phyloP scores from a whole-genome alignment of 2,797 vertebrate genomes.

The Coilia nasus region DNA sequence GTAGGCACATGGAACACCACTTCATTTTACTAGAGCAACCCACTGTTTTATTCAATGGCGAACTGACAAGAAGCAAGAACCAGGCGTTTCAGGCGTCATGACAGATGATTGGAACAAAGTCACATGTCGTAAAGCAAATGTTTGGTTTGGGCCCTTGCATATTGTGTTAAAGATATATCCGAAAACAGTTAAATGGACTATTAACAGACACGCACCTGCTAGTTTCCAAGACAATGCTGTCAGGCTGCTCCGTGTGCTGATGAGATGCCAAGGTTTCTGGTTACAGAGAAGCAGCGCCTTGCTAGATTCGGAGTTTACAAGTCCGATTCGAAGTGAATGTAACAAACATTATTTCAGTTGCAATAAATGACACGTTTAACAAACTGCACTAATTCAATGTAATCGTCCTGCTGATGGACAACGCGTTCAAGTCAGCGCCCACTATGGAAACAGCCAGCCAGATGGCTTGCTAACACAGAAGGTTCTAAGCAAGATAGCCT shows the following conservation, averaged over 20 bases:
- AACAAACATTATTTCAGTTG: conserved; percentile 12
- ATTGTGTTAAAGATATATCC: background rate
- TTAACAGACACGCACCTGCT: conserved; percentile 7
- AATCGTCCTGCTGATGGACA: background rate
- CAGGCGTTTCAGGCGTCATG: background rate
- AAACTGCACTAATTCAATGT: background rate
- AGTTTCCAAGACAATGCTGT: conserved; percentile 19
- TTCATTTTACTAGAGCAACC: background rate
- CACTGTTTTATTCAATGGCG: background rate
- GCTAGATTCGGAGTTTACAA: conserved; percentile 5
- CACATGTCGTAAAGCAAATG: background rate
- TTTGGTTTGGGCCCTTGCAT: background rate
- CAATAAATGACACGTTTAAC: background rate
- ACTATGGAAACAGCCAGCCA: conserved; percentile 4
- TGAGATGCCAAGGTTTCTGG: conserved; percentile 13
- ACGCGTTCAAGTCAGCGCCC: background rate
- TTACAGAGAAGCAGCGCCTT: background rate
- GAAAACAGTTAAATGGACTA: background rate
- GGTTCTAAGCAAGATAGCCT: conserved; percentile 10
- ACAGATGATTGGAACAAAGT: background rate
- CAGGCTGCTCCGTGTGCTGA: background rate
- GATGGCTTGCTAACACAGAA: background rate
- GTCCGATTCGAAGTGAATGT: conserved; percentile 12
- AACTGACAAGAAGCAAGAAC: background rate
- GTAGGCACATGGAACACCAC: background rate